These are phyloP conservation scores for Octomys mimax DNA, from an alignment of 2,797 vertebrate species.

Conservation along the genomic window DNA sequence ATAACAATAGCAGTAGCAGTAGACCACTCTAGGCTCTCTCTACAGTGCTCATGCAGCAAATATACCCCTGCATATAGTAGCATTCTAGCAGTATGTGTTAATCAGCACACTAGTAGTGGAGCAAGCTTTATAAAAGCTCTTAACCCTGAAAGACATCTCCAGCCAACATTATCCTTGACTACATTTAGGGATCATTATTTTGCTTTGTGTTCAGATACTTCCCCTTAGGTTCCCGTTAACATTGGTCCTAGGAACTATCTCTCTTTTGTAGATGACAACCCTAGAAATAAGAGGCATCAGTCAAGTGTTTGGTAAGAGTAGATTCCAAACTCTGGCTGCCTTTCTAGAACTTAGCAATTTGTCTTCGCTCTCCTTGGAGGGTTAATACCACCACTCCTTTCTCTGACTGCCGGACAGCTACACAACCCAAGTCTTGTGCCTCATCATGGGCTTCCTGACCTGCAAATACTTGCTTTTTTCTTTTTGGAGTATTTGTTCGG, in stretches of 20 bases:
- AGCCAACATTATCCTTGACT: neutral
- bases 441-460: neutral
- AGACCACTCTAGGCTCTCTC: neutral
- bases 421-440: neutral
- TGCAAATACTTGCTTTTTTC: neutral
- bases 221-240: neutral
- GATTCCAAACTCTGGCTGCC: conserved; percentile 25
- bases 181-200: neutral
- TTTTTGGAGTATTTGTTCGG: conserved; percentile 49
- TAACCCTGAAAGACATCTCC: neutral
- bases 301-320: neutral
- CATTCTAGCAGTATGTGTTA: neutral
- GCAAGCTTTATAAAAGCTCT: neutral
- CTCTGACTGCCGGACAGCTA: neutral
- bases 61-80: neutral
- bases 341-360: conserved; percentile 48
- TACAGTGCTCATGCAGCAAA: neutral
- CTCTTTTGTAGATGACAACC: conserved; percentile 5
- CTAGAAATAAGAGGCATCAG: conserved; percentile 31
- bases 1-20: neutral
- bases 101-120: neutral
- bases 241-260: neutral
- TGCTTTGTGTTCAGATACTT: conserved; percentile 22
- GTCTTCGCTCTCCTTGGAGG: conserved; percentile 21
- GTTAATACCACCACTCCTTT: neutral